Evolutionary conservation across 2,113 vertebrate genomes (phyloP), one percentile per base, ranked within the genome.

Genomic region (Apteryx owenii): DNA sequence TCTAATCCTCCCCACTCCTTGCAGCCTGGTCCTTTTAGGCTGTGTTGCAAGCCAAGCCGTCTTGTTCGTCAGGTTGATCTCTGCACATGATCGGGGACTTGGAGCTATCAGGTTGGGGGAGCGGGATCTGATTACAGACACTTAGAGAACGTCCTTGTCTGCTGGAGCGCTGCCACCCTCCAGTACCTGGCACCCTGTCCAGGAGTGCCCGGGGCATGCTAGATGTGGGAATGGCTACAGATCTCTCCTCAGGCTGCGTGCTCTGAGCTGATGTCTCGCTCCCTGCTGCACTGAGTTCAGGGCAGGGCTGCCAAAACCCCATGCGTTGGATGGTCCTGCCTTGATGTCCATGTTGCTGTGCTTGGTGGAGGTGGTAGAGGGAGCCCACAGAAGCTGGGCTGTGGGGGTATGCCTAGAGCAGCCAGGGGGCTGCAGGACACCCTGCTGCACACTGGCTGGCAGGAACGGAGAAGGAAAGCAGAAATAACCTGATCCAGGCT

Each of bases 11-110:
- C 28, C 36, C 36, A 23, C 13, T 26, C 50, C n/a, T 36, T 94
- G 96, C 95, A 95, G 97, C 95, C 65, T 18, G 97, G 96, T 97
- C 97, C 98, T 94, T 97, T 97, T 98, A 98, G 98, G 98, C 98
- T 98, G 96, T 97, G 97, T 98, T 98, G 98, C 98, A 98, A 98
- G 98, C 98, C 98, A 98, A 98, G 98, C 97, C 96, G 97, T 93
- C 91, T 96, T 93, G 98, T 98, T 98, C 97, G 96, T 68, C 42
- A 98, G 62, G 98, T 98, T 98, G 96, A 97, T 97, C 97, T 95
- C 48, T 85, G 95, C 97, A 98, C 96, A 92, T 98, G 98, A 98
- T 98, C 98, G 98, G 88, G 96, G 97, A 98, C 98, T 31, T 98
- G 98, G 98, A 98, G 98, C 98, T 98, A 98, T 98, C 98, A 98